phyloP scores from a whole-genome alignment of 2,888 invertebrate genomes.

The Pantelozetes paolii region DNA sequence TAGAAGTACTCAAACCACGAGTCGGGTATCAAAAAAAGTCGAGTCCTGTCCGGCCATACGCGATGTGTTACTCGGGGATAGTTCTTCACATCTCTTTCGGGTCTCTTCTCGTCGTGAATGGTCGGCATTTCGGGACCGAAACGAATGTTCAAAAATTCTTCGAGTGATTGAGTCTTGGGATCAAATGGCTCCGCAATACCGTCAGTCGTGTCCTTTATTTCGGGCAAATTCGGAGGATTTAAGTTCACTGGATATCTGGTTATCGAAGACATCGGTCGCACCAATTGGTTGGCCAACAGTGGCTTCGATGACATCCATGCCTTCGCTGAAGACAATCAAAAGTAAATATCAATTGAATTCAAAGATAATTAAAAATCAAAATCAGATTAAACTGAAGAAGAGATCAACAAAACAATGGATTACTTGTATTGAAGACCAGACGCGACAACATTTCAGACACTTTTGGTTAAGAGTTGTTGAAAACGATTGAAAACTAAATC shows the following conservation, averaged over 20 bases:
- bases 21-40: conserved; percentile 86
- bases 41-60: conserved; percentile 68
- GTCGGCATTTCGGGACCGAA: conserved; percentile 44
- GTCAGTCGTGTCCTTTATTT: not conserved
- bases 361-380: not conserved
- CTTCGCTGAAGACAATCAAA: not conserved
- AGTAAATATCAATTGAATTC: not conserved
- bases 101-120: conserved; percentile 42
- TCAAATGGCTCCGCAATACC: not conserved
- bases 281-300: not conserved
- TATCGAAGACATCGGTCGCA: not conserved
- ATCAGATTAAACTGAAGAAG: not conserved
- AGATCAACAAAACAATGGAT: not conserved
- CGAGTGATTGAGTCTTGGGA: conserved; percentile 35
- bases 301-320: not conserved
- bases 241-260: too few species aligned
- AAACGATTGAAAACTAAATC: not conserved
- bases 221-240: conserved; percentile 19
- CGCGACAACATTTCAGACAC: not conserved
- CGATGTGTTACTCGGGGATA: conserved; percentile 66
- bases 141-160: conserved; percentile 36
- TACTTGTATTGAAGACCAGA: not conserved
- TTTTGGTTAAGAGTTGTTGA: not conserved
- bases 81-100: conserved; percentile 66
- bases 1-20: conserved; percentile 95